Conservation (phyloP, 2,113 vertebrate genomes). For the Elachura formosa region DNA sequence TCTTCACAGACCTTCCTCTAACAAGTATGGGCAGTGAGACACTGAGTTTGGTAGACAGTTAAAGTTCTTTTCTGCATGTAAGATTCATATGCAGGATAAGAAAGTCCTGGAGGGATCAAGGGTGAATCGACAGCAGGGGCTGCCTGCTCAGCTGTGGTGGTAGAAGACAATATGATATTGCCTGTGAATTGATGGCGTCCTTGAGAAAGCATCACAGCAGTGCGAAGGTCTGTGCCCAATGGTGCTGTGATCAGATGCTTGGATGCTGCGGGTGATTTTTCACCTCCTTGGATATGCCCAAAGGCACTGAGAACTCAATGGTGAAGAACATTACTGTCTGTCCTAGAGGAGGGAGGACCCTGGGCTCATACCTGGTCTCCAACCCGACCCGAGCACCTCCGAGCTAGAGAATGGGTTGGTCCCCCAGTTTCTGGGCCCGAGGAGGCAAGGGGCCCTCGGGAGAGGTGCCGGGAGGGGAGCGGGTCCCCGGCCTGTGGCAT, state of each 20-base stretch:
- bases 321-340: neutral
- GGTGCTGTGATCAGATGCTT: neutral
- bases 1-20: neutral
- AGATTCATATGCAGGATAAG: neutral
- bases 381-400: neutral
- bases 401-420: rapidly evolving
- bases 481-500: neutral
- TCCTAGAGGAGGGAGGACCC: neutral
- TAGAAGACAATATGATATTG: slow-evolving; percentile 4
- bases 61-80: neutral
- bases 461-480: neutral
- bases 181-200: slow-evolving; percentile 30
- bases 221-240: neutral
- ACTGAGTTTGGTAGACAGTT: neutral
- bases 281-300: neutral
- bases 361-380: rapidly evolving
- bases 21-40: rapidly evolving
- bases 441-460: neutral
- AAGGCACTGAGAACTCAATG: neutral
- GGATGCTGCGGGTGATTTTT: slow-evolving; percentile 13
- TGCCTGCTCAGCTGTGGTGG: slow-evolving; percentile 40
- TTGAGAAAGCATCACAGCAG: neutral
- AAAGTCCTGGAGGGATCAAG: neutral
- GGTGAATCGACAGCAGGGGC: neutral
- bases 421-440: rapidly evolving